A percentile compares a stretch with the other conserved stretches of the same genome.
phyloP scores from a whole-genome alignment of 2,113 vertebrate species.

The Ictalurus furcatus region DNA sequence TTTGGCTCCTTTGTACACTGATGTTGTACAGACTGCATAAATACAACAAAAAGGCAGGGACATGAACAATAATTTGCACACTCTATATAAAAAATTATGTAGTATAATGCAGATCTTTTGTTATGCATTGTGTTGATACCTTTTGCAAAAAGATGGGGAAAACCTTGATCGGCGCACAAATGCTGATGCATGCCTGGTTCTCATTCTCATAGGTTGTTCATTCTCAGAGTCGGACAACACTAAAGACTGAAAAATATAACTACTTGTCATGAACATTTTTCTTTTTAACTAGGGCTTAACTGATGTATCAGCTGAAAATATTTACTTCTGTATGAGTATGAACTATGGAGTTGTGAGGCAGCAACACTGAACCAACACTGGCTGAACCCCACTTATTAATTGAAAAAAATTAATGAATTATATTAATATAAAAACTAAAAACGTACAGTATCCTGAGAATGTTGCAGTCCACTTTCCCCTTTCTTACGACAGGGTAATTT shows the following conservation, averaged over 20 bases:
- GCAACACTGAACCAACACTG: too few relatives aligned
- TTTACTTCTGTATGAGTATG: not conserved
- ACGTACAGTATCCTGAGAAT: slow-evolving; percentile 60
- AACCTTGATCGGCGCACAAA: slow-evolving; percentile 83
- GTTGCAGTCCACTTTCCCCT: slow-evolving; percentile 53
- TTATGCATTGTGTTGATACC: slow-evolving; percentile 36
- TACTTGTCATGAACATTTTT: not conserved
- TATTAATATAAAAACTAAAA: not conserved
- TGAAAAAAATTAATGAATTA: too few relatives aligned
- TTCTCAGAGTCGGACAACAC: slow-evolving; percentile 93
- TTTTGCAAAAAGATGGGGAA: slow-evolving; percentile 53
- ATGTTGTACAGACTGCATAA: slow-evolving; percentile 73
- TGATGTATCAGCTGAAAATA: not conserved
- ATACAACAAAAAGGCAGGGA: slow-evolving; percentile 21
- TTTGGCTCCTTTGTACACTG: slow-evolving; percentile 83
- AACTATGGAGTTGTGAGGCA: not conserved
- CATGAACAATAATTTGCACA: not conserved
- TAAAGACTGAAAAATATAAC: slow-evolving; percentile 47
- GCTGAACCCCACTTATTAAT: too few relatives aligned
- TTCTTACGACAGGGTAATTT: slow-evolving; percentile 50
- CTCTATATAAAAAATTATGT: not conserved
- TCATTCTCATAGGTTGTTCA: slow-evolving; percentile 85
- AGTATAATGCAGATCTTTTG: not conserved
- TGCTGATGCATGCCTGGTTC: slow-evolving; percentile 82
- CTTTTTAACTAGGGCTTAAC: not conserved